Evolutionary conservation across 2,113 vertebrate genomes (phyloP), one percentile per base, ranked within the genome.

Genomic region (Rhinolophus sinicus): DNA sequence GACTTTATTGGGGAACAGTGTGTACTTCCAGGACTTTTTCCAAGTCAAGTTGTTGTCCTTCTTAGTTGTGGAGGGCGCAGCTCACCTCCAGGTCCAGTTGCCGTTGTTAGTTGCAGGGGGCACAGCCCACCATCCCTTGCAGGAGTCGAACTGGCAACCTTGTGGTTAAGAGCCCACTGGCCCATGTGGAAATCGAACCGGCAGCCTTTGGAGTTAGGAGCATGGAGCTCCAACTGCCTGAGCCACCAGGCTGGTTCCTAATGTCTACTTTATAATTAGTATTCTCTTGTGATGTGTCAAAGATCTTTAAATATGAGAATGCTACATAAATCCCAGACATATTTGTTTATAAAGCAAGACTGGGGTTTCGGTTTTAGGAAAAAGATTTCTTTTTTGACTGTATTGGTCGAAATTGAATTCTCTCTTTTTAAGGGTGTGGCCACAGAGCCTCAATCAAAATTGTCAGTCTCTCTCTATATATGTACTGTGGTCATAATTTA

Each of bases 231-330:
- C 40, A 44, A 44, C 40, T 6, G 40, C 40, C 40, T 44, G 40
- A 44, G 40, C 40, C 40, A 44, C 40, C 40, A 44, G 4, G 40
- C 4, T 6, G 40, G 40, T 44, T 6, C 40, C 40, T 92, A 88
- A 94, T n/a, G 35, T 93, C 33, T 87, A 81, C 58, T 73, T 81
- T 90, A 84, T 64, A 50, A 86, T 78, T 92, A 90, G 56, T 85
- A 30, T 86, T 90, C 28, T 35, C 30, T 81, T 89, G 62, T 82
- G 73, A 78, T 56, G 64, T 47, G 26, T 91, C 40, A 97, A 89
- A 93, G 56, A 92, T 26, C 76, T 95, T 97, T 78, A 78, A 97
- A 78, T 69, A 96, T 72, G 95, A 62, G 35, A 98, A 88, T 73
- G 24, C 24, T 86, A 73, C 4, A 95, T 78, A 96, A 88, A 62